Base-by-base conservation (phyloP, 2,113 vertebrate species). In the Phylloscopus trochilus region DNA sequence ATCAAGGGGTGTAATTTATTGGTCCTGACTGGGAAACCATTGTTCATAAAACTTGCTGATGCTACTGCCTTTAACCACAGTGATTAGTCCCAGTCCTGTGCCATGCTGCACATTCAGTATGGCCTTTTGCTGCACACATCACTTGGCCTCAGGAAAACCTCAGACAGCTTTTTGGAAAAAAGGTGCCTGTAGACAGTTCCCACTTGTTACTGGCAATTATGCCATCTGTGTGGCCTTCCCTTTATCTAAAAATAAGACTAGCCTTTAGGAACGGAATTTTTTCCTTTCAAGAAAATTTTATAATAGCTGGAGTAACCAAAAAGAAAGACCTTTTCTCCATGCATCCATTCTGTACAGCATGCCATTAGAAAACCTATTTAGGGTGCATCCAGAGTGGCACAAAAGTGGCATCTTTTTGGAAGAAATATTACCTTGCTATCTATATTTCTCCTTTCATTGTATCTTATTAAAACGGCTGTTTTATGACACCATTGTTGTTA, bases 291-390 rank as follows among this genome's bases (percentile, higher is more conserved):
- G 43, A 73, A 83, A 58, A 64, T 33, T 28, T 18, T 33, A 7
- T 52, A 46, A 37, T 33, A 47, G 11, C 4, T 68, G 13, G 26
- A 56, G 47, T 37, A 49, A 47, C 4, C 5, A 79, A 41, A 59
- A 46, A 46, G 18, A 67, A 62, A 7, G 8, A 47, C 19, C 18
- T 58, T 74, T 47, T 64, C 19, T 83, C 39, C 17, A 7, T 43
- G 20, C 7, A 46, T 16, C 1, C 1, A 6, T 27, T 43, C 49
- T 49, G 20, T 30, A 43, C 27, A 87, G 14, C 0, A 0, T 64
- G 10, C 5, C n/a, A 53, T 18, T 33, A 8, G 27, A 83, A 69
- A 58, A 74, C 13, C 9, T 76, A 9, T 16, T 22, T 28, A 21
- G 11, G 12, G 13, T 41, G 11, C 8, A 66, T 56, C 39, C 52